These are phyloP conservation scores for Eupeodes luniger DNA, from an alignment of 2,888 invertebrate species.

Conservation along the genomic window DNA sequence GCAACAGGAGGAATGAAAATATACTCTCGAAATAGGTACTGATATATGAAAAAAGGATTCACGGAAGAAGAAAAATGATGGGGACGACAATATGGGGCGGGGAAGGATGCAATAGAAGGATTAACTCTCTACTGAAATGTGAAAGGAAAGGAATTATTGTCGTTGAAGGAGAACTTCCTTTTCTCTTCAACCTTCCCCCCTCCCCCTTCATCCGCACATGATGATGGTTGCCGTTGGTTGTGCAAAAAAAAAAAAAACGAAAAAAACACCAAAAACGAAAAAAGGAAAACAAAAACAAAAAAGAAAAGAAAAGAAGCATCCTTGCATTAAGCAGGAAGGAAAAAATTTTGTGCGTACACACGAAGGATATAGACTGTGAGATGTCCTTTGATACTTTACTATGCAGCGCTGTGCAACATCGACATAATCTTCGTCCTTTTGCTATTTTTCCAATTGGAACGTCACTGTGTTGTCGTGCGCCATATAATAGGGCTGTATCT, in stretches of 20 bases:
- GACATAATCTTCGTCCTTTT: constrained; percentile 49
- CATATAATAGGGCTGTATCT: constrained; percentile 31
- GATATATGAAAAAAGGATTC: constrained; percentile 47
- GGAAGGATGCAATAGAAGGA: constrained; percentile 23
- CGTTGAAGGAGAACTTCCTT: constrained; percentile 61
- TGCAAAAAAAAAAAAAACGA: no score
- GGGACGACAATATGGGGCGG: not conserved
- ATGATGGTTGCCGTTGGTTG: not conserved
- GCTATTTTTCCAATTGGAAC: constrained; percentile 63
- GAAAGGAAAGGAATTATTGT: constrained; percentile 69
- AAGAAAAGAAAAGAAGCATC: constrained; percentile 50
- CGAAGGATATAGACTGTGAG: constrained; percentile 45
- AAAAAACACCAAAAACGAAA: no score
- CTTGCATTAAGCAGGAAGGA: constrained; percentile 69
- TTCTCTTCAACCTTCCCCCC: not conserved
- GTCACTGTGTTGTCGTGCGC: constrained; percentile 28
- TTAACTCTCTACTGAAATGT: constrained; percentile 70
- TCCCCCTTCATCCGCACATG: constrained; percentile 6
- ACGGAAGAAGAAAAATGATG: constrained; percentile 35
- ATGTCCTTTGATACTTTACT: constrained; percentile 34
- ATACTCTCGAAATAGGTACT: not conserved
- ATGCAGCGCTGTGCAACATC: constrained; percentile 27
- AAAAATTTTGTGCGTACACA: constrained; percentile 73
- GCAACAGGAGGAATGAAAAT: constrained; percentile 25
- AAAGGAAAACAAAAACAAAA: constrained; percentile 10